Evolutionary conservation across 2,113 vertebrate genomes (phyloP).

Genomic region (Numida meleagris): DNA sequence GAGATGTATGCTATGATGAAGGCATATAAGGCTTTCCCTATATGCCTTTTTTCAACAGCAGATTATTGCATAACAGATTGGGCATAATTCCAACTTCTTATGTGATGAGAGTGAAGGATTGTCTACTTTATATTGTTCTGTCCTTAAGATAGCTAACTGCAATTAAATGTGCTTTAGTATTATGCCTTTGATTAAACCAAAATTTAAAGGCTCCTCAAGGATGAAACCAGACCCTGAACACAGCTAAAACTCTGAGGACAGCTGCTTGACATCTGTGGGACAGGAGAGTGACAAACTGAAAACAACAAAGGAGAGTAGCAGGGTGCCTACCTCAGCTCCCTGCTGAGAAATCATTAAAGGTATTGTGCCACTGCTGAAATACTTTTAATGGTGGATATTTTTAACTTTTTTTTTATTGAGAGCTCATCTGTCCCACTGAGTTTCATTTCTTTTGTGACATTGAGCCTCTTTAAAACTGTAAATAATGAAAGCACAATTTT

Average conservation of each 20-base stretch:
- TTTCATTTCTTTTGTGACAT: conserved; percentile 29
- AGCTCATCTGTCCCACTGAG: conserved; percentile 12
- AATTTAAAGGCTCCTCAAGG: not conserved
- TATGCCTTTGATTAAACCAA: not conserved
- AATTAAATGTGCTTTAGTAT: not conserved
- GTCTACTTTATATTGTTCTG: not conserved
- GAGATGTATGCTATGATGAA: not conserved
- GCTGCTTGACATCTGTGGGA: not conserved
- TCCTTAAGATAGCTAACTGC: not conserved
- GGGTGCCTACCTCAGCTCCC: not conserved
- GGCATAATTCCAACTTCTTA: not conserved
- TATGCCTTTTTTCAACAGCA: not conserved
- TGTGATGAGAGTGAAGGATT: not conserved
- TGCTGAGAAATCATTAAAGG: not conserved
- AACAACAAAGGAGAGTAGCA: not conserved
- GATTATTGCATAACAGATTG: not conserved
- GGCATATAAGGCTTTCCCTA: not conserved
- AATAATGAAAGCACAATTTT: conserved; percentile 42
- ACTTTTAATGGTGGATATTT: conserved; percentile 24
- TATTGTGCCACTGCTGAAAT: not conserved
- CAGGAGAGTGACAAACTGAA: not conserved
- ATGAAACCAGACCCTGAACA: not conserved
- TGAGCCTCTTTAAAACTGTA: conserved; percentile 12
- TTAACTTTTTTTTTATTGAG: not conserved
- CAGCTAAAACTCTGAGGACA: not conserved